These are phyloP conservation scores for Caenorhabditis sp. DNA, from an alignment of 2,888 invertebrate genomes.

Conservation along the genomic window DNA sequence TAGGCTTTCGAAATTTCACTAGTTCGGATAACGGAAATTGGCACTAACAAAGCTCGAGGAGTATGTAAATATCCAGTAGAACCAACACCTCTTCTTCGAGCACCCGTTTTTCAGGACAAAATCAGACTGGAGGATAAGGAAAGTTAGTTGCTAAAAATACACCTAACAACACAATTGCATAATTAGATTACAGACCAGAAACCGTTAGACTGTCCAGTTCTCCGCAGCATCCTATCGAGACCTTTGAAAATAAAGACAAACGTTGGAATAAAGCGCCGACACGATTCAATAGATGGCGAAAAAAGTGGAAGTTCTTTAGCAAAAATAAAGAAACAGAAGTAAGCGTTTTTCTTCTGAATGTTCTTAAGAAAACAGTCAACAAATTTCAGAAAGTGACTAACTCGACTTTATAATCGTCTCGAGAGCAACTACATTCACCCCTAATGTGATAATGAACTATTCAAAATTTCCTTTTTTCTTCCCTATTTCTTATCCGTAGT, in stretches of 20 bases:
- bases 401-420: conserved; percentile 6
- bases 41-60: conserved; percentile 33
- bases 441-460: background rate
- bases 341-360: background rate
- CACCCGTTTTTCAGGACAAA: conserved; percentile 18
- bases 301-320: conserved; percentile 21
- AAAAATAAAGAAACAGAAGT: conserved; percentile 34
- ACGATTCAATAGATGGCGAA: conserved; percentile 33
- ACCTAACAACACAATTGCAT: background rate
- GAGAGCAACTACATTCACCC: background rate
- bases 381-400: conserved; percentile 4
- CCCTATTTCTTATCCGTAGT: too few species aligned
- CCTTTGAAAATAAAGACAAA: conserved; percentile 13
- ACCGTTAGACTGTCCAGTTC: conserved; percentile 55
- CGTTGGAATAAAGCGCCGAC: conserved; percentile 28
- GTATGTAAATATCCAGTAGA: conserved; percentile 12
- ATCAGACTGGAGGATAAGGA: conserved; percentile 23
- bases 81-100: background rate
- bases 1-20: conserved; percentile 63
- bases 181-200: conserved; percentile 42
- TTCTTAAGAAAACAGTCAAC: background rate
- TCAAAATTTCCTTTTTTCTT: too few species aligned
- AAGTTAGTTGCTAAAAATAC: conserved; percentile 12
- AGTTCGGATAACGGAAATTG: conserved; percentile 23
- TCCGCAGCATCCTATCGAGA: conserved; percentile 56